phyloP scores from a whole-genome alignment of 2,888 invertebrate genomes.

The Brachypalpus laphriformis region DNA sequence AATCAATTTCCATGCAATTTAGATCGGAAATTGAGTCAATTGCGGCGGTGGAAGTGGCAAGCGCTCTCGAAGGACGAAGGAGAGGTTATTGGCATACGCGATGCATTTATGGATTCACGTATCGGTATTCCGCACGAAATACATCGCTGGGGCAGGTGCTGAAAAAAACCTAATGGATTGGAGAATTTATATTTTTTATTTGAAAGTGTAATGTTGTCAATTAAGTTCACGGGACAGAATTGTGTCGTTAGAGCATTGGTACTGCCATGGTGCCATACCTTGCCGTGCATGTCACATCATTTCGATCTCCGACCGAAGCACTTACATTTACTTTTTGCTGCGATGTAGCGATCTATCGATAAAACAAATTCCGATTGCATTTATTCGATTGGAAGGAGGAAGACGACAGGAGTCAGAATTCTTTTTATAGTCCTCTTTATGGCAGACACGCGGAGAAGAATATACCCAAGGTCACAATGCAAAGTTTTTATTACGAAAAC shows the following conservation, averaged over 20 bases:
- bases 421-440: background rate
- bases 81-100: constrained; percentile 17
- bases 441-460: background rate
- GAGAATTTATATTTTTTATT: background rate
- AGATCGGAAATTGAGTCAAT: constrained; percentile 59
- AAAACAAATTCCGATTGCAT: constrained; percentile 56
- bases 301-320: constrained; percentile 14
- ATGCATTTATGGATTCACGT: constrained; percentile 13
- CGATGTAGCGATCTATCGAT: constrained; percentile 50
- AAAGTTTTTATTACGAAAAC: background rate
- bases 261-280: constrained; percentile 3
- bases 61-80: background rate
- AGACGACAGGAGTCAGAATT: no score
- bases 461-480: constrained; percentile 1
- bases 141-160: no score
- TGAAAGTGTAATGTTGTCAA: constrained; percentile 3
- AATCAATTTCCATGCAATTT: constrained; percentile 71
- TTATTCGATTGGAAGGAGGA: background rate
- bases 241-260: background rate
- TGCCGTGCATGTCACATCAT: constrained; percentile 55
- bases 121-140: background rate
- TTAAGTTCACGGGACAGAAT: background rate
- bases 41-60: background rate
- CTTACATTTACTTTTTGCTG: no score
- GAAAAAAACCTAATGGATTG: background rate